Base-by-base conservation (phyloP, 2,888 invertebrate genomes). In the Mycalesis mineus region DNA sequence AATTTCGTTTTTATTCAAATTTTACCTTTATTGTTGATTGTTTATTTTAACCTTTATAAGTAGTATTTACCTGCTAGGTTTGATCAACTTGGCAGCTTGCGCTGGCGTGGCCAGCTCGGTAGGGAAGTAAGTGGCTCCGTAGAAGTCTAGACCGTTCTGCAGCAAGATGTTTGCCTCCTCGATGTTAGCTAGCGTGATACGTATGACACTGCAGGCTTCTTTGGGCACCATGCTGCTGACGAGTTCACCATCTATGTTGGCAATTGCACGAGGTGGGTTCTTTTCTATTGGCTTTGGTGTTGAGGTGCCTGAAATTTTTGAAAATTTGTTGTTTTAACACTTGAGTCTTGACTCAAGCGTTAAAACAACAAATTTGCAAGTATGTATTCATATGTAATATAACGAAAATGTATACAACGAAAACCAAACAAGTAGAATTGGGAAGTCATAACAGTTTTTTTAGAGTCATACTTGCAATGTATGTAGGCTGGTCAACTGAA, bases 71-170 rank as follows among this genome's bases (percentile, higher is more conserved):
- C 84, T 85, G 84, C 83, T 86, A 4, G 90, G 89, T 64, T 88
- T 91, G 74, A 90, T 91, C 75, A 92, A 87, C 68, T 91, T 92
- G 31, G 91, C 92, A 48, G 92, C 91, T 67, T 92, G 91, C 58
- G 92, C 91, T 31, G 94, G 92, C 63, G 92, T 91, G 40, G 93
- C 94, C 63, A 95, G 91, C 78, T 96, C 96, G 3, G 95, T 95
- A 49, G 96, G 96, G 84, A 96, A 96, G 88, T 94, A 96, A 22
- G 96, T 96, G 44, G 96, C 96, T 15, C 95, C 96, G 76, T 95
- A 96, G 88, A 96, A 96, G 84, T 96, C 95, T 58, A 96, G 88
- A 0, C 96, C 96, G 72, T 95, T 95, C 81, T 96, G 95, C 57
- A 96, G 90, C 55, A 96, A 88, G 70, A 93, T 92, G 79, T 95